These are phyloP conservation scores for Plagiodera versicolora DNA, from an alignment of 2,888 invertebrate species.

Conservation along the genomic window DNA sequence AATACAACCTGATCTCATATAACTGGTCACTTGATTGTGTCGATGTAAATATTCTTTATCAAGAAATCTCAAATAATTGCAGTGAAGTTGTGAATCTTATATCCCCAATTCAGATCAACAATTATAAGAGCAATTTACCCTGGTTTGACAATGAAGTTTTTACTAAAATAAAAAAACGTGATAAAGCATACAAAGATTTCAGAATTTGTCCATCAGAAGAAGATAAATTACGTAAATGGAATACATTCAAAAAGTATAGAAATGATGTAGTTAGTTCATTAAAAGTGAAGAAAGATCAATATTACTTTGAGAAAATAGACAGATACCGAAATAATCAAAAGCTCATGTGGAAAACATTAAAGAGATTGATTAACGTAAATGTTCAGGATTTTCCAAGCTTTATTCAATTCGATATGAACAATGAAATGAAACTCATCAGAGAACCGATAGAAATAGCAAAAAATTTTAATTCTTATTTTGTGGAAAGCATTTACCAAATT, in stretches of 20 bases:
- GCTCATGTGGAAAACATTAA: constrained; percentile 5
- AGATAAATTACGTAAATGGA: constrained; percentile 1
- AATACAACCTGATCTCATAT: background rate
- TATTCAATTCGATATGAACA: background rate
- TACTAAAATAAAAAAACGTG: background rate
- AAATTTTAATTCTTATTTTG: too few species aligned
- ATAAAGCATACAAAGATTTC: background rate
- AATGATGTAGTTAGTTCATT: background rate
- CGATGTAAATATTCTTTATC: constrained; percentile 8
- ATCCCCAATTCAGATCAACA: background rate
- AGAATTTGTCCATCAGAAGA: background rate
- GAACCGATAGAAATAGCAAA: too few species aligned
- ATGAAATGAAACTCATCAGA: too few species aligned
- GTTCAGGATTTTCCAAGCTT: background rate
- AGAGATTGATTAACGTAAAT: background rate
- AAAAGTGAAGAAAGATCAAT: constrained; percentile 3
- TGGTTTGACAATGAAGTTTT: background rate
- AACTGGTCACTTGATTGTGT: background rate
- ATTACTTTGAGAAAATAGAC: constrained; percentile 6
- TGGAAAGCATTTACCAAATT: background rate
- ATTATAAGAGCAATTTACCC: constrained; percentile 1
- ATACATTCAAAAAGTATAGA: background rate
- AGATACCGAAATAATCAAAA: constrained; percentile 3
- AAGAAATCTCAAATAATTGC: constrained; percentile 1
- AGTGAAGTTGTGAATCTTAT: background rate